Percentiles rank a stretch among this genome's conserved stretches.
phyloP scores from a whole-genome alignment of 2,113 vertebrate species.

The Gnathonemus echidnorhynchus region DNA sequence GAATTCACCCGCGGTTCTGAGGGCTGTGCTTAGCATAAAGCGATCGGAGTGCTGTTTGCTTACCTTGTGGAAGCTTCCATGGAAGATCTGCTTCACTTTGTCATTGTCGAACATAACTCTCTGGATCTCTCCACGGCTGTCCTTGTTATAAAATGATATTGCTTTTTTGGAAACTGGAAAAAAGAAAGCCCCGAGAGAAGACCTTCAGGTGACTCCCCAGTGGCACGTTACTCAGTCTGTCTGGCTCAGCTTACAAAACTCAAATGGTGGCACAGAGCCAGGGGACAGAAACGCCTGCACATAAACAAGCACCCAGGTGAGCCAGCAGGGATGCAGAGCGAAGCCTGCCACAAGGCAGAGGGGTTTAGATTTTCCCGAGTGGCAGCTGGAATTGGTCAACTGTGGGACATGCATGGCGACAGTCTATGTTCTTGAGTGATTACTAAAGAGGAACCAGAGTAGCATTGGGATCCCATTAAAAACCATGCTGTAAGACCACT shows the following conservation, averaged over 20 bases:
- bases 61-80: constrained; percentile 99
- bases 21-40: not conserved
- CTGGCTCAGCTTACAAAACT: constrained; percentile 23
- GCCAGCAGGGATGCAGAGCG: not conserved
- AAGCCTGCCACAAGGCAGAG: not conserved
- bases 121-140: constrained; percentile 77
- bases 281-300: not conserved
- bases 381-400: not conserved
- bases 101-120: constrained; percentile 75
- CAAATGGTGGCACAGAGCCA: constrained; percentile 8
- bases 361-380: not conserved
- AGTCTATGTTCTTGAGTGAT: not conserved
- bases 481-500: not conserved
- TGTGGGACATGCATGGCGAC: constrained; percentile 1
- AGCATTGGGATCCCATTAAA: constrained; percentile 22
- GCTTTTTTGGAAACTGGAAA: constrained; percentile 75
- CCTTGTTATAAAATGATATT: constrained; percentile 91
- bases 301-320: not conserved
- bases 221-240: not conserved
- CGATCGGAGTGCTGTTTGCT: constrained; percentile 59
- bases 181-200: constrained; percentile 17
- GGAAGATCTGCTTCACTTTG: constrained; percentile 82
- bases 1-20: constrained; percentile 18
- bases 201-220: not conserved
- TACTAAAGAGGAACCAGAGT: constrained; percentile 15